Conservation (phyloP, 1,140 invertebrate species). For the Chlorops oryzae region DNA sequence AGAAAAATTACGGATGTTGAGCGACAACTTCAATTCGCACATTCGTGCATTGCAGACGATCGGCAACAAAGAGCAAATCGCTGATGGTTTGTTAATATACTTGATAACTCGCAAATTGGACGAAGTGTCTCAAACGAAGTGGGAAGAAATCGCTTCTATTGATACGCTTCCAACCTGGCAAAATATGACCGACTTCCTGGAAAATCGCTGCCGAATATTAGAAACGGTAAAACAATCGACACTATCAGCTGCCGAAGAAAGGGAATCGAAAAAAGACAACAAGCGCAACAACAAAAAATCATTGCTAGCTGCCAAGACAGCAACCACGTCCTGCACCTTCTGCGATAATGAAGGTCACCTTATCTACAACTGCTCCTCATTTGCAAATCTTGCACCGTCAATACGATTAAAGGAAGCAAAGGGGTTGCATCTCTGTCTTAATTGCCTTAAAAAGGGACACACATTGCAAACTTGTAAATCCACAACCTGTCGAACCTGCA, state of each 20-base stretch:
- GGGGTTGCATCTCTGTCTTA: neutral
- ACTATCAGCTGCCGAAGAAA: neutral
- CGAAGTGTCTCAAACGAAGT: neutral
- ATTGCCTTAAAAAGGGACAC: slow-evolving; percentile 6
- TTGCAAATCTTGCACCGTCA: neutral
- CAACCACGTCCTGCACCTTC: neutral
- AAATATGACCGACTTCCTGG: neutral
- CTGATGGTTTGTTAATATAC: slow-evolving; percentile 3
- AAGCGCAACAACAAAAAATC: neutral
- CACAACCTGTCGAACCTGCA: neutral
- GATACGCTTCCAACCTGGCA: neutral
- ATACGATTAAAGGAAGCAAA: slow-evolving; percentile 3
- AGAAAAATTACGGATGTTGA: neutral
- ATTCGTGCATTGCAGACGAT: slow-evolving; percentile 5
- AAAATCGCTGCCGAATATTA: neutral
- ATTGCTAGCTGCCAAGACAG: neutral
- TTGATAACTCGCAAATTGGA: slow-evolving; percentile 4
- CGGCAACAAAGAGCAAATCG: neutral
- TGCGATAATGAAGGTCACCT: slow-evolving; percentile 6
- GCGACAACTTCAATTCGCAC: neutral
- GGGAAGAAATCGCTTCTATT: slow-evolving; percentile 1
- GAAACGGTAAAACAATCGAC: too few relatives aligned
- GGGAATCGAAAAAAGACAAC: neutral
- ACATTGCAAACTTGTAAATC: slow-evolving; percentile 2
- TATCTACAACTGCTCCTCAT: slow-evolving; percentile 2